These are phyloP conservation scores for Odocoileus hemionus DNA, from an alignment of 2,113 vertebrate genomes.

Conservation along the genomic window DNA sequence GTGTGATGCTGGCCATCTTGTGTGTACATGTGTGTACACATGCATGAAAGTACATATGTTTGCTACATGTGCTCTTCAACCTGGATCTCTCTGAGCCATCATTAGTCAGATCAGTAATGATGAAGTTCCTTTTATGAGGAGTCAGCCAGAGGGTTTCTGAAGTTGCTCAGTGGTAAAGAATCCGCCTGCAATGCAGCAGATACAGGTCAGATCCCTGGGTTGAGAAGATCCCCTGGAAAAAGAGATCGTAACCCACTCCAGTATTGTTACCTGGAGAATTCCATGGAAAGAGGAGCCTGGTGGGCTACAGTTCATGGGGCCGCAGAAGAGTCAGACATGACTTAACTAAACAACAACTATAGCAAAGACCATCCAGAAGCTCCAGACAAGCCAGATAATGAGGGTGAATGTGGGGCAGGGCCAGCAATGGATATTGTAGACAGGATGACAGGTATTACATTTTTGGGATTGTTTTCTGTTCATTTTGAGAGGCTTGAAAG, in stretches of 20 bases:
- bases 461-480: background rate
- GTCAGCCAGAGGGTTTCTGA: background rate
- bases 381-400: background rate
- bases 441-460: background rate
- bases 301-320: background rate
- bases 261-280: background rate
- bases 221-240: background rate
- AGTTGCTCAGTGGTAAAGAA: background rate
- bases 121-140: background rate
- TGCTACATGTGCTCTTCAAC: background rate
- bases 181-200: rapidly evolving
- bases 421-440: background rate
- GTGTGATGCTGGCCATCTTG: background rate
- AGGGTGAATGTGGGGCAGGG: background rate
- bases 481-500: background rate
- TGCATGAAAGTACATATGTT: background rate
- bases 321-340: background rate
- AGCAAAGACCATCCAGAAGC: background rate
- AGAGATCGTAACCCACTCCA: background rate
- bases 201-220: background rate
- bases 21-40: background rate
- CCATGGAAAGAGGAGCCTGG: background rate
- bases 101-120: background rate
- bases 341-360: background rate
- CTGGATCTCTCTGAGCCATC: background rate